Conservation (phyloP, 2,797 vertebrate species). For the Pipistrellus kuhlii region DNA sequence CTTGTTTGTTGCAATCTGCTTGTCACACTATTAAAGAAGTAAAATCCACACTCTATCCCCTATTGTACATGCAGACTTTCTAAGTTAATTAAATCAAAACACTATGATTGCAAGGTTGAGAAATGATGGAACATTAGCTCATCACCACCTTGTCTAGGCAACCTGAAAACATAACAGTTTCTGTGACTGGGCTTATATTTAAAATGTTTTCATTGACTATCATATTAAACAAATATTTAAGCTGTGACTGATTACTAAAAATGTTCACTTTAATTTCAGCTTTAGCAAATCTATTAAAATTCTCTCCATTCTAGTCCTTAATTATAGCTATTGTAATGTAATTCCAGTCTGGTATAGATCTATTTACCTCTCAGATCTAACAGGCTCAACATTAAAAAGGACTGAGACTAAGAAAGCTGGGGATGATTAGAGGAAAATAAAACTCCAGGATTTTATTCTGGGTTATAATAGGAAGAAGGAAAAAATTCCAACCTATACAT, state of each 20-base stretch:
- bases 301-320: background rate
- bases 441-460: background rate
- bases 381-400: constrained; percentile 41
- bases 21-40: constrained; percentile 83
- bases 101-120: constrained; percentile 58
- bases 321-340: constrained; percentile 21
- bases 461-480: background rate
- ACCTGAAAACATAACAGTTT: constrained; percentile 33
- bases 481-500: background rate
- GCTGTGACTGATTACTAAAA: constrained; percentile 46
- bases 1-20: constrained; percentile 83
- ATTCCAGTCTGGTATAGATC: background rate
- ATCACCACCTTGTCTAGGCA: constrained; percentile 35
- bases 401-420: background rate
- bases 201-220: background rate
- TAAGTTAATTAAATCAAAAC: constrained; percentile 84
- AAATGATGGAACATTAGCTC: constrained; percentile 31
- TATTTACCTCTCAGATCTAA: constrained; percentile 1
- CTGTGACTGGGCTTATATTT: background rate
- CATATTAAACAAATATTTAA: constrained; percentile 44
- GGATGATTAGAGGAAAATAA: background rate
- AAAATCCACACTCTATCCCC: constrained; percentile 80
- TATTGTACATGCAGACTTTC: constrained; percentile 70
- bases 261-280: constrained; percentile 48
- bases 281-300: constrained; percentile 59